Percentiles rank a stretch among this genome's conserved stretches.
Evolutionary conservation across 2,797 vertebrate genomes (phyloP).

Genomic region (Avahi laniger): DNA sequence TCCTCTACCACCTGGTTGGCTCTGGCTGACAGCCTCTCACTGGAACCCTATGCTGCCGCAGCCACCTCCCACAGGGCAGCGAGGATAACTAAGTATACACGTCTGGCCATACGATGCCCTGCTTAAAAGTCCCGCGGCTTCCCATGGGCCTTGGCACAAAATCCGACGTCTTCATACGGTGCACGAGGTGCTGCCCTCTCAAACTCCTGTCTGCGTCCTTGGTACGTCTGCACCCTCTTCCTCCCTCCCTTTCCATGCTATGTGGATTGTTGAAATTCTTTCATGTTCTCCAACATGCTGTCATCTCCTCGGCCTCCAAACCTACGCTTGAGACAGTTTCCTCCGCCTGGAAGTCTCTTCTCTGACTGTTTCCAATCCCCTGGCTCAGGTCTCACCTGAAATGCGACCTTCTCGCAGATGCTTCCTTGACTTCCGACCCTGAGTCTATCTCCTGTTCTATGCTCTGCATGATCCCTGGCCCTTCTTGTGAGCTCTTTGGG

Average conservation of each 20-base stretch:
- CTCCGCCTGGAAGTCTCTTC: not conserved
- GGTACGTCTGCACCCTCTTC: not conserved
- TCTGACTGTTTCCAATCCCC: not conserved
- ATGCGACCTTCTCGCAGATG: not conserved
- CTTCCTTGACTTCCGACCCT: not conserved
- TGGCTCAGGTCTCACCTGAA: not conserved
- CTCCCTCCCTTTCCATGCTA: not conserved
- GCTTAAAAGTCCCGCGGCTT: not conserved
- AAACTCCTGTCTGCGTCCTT: accelerated
- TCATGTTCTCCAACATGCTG: not conserved
- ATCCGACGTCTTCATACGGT: accelerated
- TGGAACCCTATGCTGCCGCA: accelerated
- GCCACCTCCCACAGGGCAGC: not conserved
- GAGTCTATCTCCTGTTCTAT: not conserved
- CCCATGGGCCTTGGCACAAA: not conserved
- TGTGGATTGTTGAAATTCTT: not conserved
- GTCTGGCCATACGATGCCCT: no score
- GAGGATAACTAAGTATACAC: not conserved
- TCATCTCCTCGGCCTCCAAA: not conserved
- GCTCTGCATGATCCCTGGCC: accelerated
- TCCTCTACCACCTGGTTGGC: not conserved
- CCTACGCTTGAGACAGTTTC: not conserved
- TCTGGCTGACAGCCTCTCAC: not conserved
- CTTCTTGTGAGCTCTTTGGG: not conserved
- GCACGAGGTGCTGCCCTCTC: accelerated